Evolutionary conservation across 1,140 invertebrate species (phyloP).

Genomic region (Drosophila varians): DNA sequence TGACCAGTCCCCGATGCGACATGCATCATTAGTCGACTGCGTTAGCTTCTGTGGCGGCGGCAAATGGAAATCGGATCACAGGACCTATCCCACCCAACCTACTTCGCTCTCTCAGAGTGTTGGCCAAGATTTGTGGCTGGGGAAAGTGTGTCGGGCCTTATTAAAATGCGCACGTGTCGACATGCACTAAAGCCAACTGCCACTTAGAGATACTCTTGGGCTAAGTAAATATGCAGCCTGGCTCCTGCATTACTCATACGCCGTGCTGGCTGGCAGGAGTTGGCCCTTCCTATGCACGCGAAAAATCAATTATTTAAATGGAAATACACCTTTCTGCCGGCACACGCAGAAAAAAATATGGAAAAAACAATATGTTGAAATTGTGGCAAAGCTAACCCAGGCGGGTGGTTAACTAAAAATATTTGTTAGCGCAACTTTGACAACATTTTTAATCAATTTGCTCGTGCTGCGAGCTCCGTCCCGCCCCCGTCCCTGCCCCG

Average conservation of each 20-base stretch:
- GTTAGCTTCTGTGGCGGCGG: conserved; percentile 23
- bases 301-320: conserved; percentile 82
- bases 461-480: background rate
- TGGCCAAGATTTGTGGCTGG: conserved; percentile 54
- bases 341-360: background rate
- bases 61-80: conserved; percentile 10
- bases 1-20: conserved; percentile 36
- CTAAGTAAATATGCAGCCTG: conserved; percentile 52
- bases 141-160: conserved; percentile 36
- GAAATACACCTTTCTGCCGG: conserved; percentile 45
- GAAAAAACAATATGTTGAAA: background rate
- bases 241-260: conserved; percentile 61
- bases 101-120: conserved; percentile 4
- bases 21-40: conserved; percentile 52
- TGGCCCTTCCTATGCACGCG: conserved; percentile 61
- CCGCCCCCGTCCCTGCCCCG: too few relatives aligned
- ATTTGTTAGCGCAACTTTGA: conserved; percentile 55
- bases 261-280: conserved; percentile 21
- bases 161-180: conserved; percentile 76
- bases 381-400: conserved; percentile 8
- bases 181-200: conserved; percentile 69
- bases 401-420: conserved; percentile 62
- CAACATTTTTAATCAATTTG: conserved; percentile 77
- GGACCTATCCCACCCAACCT: background rate
- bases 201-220: conserved; percentile 61